Evolutionary conservation across 1,140 invertebrate genomes (phyloP).

Genomic region (Ylistrum balloti): DNA sequence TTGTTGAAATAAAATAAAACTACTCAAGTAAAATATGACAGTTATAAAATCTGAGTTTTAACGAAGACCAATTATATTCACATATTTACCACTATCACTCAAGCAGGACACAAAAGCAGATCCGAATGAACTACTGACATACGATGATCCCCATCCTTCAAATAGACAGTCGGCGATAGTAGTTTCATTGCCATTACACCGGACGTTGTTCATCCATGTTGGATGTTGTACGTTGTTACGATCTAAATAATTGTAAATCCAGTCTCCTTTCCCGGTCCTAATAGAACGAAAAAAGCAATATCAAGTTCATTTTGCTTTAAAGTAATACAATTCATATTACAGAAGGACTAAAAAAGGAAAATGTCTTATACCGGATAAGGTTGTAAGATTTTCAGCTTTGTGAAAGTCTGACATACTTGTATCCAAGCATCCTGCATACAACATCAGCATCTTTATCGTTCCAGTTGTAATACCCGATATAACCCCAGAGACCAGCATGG

Average conservation of each 20-base stretch:
- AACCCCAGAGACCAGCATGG: constrained; percentile 66
- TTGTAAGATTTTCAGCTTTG: no score
- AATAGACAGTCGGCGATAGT: neutral
- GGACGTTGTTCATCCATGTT: neutral
- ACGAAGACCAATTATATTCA: no score
- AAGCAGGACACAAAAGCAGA: neutral
- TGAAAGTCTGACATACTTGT: neutral
- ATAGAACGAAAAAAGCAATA: no score
- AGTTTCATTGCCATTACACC: neutral
- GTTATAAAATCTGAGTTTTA: no score
- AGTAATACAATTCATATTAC: no score
- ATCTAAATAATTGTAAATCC: neutral
- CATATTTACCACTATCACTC: neutral
- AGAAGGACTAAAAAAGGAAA: no score
- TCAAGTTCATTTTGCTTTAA: no score
- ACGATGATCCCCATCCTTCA: neutral
- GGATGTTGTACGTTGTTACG: neutral
- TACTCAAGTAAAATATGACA: no score
- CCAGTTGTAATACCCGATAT: constrained; percentile 72
- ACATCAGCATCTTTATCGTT: constrained; percentile 65
- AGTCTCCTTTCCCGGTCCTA: neutral
- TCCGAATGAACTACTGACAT: neutral
- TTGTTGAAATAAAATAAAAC: no score
- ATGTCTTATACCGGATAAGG: no score
- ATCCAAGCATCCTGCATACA: constrained; percentile 67